Percentiles rank a stretch among this genome's conserved stretches.
These are phyloP conservation scores for Petrocephalus schoutedeni DNA, from an alignment of 2,797 vertebrate genomes.

Conservation along the genomic window DNA sequence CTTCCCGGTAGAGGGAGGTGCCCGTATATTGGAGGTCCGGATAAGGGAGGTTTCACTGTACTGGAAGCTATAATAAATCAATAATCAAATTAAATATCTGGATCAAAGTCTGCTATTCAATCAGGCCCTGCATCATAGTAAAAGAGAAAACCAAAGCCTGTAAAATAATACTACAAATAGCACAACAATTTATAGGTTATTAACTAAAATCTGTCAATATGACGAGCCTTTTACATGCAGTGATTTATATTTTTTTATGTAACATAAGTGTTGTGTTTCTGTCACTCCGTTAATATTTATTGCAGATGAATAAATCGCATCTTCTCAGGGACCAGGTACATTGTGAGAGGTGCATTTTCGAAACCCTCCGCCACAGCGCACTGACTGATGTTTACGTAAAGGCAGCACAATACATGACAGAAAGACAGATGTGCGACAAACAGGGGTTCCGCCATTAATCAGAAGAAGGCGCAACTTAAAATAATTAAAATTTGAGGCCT, in stretches of 20 bases:
- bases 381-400: conserved; percentile 45
- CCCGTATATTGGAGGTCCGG: too few species aligned
- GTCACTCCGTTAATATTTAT: conserved; percentile 34
- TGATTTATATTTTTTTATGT: background rate
- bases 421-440: conserved; percentile 57
- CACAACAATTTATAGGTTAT: background rate
- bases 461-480: conserved; percentile 51
- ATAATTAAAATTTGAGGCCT: conserved; percentile 41
- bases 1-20: too few species aligned
- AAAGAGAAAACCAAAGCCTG: background rate
- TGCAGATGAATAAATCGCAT: conserved; percentile 8
- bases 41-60: background rate
- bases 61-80: background rate
- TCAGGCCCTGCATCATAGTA: background rate
- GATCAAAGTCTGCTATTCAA: background rate
- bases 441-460: conserved; percentile 59
- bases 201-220: background rate
- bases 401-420: conserved; percentile 41
- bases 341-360: conserved; percentile 23
- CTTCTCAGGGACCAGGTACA: conserved; percentile 13
- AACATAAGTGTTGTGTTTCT: conserved; percentile 22
- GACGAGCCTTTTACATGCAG: background rate
- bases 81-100: background rate
- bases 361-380: conserved; percentile 15
- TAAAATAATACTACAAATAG: background rate